These are phyloP conservation scores for Hoplodrina ambigua DNA, from an alignment of 2,888 invertebrate species.

Conservation along the genomic window DNA sequence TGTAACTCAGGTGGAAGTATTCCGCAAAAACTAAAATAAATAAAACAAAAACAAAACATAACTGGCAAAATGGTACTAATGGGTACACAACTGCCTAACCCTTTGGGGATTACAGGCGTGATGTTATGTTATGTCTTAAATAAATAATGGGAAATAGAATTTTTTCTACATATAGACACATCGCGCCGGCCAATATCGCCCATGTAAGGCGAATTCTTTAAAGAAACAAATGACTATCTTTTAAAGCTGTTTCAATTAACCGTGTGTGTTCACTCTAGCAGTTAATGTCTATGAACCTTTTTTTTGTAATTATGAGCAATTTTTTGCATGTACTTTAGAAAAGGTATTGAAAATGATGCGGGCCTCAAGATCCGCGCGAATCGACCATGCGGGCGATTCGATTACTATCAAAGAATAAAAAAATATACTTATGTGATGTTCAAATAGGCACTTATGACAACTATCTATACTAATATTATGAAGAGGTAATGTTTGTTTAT, in stretches of 20 bases:
- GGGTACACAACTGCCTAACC: too few relatives aligned
- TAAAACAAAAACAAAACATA: too few relatives aligned
- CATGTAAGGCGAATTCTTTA: background rate
- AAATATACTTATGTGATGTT: conserved; percentile 10
- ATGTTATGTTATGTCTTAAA: too few relatives aligned
- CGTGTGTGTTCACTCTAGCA: conserved; percentile 40
- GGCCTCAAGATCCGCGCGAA: conserved; percentile 47
- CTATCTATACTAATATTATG: too few relatives aligned
- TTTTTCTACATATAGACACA: too few relatives aligned
- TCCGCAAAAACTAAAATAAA: too few relatives aligned
- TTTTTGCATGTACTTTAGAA: conserved; percentile 26
- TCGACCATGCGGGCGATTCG: conserved; percentile 60
- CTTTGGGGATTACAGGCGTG: too few relatives aligned
- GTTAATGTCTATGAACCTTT: conserved; percentile 42
- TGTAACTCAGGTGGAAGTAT: too few relatives aligned
- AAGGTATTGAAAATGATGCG: conserved; percentile 50
- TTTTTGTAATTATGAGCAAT: conserved; percentile 34
- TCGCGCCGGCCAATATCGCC: too few relatives aligned
- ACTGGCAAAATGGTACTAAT: too few relatives aligned
- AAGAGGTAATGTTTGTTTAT: background rate
- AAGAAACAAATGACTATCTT: background rate
- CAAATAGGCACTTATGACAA: conserved; percentile 37
- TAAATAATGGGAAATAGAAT: too few relatives aligned
- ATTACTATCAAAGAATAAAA: conserved; percentile 61
- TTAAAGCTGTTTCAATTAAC: conserved; percentile 29